Evolutionary conservation across 2,113 vertebrate species (phyloP).

Genomic region (Apodemus speciosus): DNA sequence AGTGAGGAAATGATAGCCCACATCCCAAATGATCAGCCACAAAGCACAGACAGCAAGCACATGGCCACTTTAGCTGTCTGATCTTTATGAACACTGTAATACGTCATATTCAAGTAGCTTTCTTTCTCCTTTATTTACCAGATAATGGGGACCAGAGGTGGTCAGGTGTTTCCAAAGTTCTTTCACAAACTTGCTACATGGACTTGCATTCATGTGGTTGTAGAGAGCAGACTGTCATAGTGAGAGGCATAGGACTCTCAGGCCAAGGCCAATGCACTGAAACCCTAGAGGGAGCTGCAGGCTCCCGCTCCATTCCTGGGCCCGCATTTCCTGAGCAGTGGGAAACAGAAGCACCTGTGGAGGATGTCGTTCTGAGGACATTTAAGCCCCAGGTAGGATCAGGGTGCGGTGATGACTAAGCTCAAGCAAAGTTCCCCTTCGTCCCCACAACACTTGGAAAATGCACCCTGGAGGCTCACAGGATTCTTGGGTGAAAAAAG

Average conservation of each 20-base stretch:
- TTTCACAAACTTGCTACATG: background rate
- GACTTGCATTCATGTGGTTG: background rate
- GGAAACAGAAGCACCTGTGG: background rate
- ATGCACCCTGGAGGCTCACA: background rate
- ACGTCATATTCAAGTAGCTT: background rate
- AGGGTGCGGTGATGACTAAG: background rate
- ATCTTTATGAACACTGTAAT: background rate
- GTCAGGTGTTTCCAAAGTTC: background rate
- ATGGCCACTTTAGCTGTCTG: background rate
- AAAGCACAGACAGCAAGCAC: background rate
- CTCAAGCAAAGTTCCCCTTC: background rate
- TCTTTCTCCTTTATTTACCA: background rate
- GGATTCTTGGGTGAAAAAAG: background rate
- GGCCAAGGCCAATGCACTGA: background rate
- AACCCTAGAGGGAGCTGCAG: background rate
- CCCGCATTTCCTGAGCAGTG: conserved; percentile 36
- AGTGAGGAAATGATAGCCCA: background rate
- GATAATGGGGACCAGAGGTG: background rate
- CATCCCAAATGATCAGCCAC: background rate
- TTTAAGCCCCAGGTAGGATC: background rate
- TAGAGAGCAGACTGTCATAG: background rate
- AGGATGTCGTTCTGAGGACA: background rate
- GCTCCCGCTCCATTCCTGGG: conserved; percentile 13
- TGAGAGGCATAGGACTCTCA: background rate
- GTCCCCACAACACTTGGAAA: background rate